Evolutionary conservation across 2,888 invertebrate species (phyloP).

Genomic region (Melinaea marsaeus): DNA sequence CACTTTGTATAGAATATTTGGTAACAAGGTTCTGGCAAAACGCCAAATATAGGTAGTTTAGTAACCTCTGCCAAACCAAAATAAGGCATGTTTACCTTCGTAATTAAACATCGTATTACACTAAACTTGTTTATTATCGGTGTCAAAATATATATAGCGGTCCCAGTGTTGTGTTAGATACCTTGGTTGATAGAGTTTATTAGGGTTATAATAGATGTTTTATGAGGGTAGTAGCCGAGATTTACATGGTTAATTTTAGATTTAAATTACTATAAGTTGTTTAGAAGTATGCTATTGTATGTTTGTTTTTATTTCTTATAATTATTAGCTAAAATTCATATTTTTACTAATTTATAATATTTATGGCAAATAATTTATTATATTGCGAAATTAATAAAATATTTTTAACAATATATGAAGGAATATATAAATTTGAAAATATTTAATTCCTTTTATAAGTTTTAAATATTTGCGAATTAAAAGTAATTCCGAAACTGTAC

Average conservation of each 20-base stretch:
- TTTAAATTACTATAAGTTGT: too few species aligned
- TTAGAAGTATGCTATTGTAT: too few species aligned
- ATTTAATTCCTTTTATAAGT: neutral
- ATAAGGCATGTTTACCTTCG: slow-evolving; percentile 28
- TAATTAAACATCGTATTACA: slow-evolving; percentile 30
- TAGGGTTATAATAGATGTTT: slow-evolving; percentile 9
- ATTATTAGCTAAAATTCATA: too few species aligned
- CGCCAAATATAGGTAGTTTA: slow-evolving; percentile 34
- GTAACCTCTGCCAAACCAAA: slow-evolving; percentile 29
- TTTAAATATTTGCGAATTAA: too few species aligned
- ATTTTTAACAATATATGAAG: too few species aligned
- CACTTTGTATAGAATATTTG: slow-evolving; percentile 14
- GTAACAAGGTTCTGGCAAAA: slow-evolving; percentile 28
- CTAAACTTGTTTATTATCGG: slow-evolving; percentile 15
- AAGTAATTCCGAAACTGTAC: too few species aligned
- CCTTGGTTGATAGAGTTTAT: slow-evolving; percentile 18
- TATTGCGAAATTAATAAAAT: too few species aligned
- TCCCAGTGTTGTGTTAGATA: slow-evolving; percentile 12
- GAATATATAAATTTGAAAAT: neutral
- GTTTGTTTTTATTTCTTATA: too few species aligned
- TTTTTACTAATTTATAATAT: too few species aligned
- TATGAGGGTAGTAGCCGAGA: too few species aligned
- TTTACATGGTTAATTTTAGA: too few species aligned
- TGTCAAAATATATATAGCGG: slow-evolving; percentile 13
- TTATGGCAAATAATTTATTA: too few species aligned